Evolutionary conservation across 2,888 invertebrate species (phyloP).

Genomic region (Ophion slaviceki): DNA sequence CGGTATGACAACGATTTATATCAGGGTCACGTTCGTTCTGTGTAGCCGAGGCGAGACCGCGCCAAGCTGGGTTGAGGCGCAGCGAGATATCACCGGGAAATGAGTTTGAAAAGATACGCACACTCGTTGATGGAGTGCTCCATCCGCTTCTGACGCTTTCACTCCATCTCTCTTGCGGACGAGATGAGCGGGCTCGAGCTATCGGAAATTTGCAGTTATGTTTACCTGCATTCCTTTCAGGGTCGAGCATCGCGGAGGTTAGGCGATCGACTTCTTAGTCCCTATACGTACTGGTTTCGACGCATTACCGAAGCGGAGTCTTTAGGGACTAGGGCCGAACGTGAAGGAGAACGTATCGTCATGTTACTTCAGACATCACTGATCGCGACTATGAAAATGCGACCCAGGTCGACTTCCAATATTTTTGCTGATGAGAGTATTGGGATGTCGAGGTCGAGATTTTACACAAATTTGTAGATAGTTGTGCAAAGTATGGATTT

Average conservation of each 20-base stretch:
- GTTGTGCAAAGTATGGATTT: not conserved
- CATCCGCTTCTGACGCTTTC: conserved; percentile 6
- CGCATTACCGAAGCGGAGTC: not conserved
- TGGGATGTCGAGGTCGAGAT: not conserved
- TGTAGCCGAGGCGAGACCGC: conserved; percentile 12
- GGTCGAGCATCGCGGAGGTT: conserved; percentile 72
- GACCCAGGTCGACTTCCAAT: not conserved
- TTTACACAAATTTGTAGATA: not conserved
- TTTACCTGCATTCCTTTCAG: conserved; percentile 77
- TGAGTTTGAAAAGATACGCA: conserved; percentile 56
- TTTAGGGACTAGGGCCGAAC: not conserved
- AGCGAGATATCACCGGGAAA: conserved; percentile 47
- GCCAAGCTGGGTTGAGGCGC: not conserved
- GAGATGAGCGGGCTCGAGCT: conserved; percentile 64
- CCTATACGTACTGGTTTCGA: not conserved
- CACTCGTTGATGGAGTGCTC: conserved; percentile 25
- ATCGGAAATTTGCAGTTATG: conserved; percentile 81
- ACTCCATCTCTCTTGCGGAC: conserved; percentile 5
- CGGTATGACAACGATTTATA: conserved; percentile 19
- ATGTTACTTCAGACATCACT: too few species aligned
- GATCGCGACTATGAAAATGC: too few species aligned
- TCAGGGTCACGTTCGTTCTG: conserved; percentile 21
- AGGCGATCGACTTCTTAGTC: conserved; percentile 69
- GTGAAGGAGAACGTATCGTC: not conserved
- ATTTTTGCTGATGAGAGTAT: not conserved